Evolutionary conservation across 2,113 vertebrate species (phyloP).

Genomic region (Ornithorhynchus anatinus): DNA sequence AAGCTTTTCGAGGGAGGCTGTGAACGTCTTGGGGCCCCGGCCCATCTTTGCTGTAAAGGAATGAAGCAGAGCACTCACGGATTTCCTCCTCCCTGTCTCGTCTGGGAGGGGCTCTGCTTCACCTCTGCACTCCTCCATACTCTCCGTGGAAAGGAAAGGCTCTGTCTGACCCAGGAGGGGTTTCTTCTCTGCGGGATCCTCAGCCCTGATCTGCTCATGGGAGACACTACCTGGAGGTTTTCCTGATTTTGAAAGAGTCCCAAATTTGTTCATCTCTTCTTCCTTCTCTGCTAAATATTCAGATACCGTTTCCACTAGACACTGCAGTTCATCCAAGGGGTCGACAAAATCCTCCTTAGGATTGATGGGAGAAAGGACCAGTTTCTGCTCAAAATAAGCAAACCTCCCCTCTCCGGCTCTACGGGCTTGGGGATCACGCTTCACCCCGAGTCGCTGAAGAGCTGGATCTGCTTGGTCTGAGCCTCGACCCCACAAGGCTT

Average conservation of each 20-base stretch:
- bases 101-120: slow-evolving; percentile 65
- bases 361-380: slow-evolving; percentile 67
- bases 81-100: slow-evolving; percentile 80
- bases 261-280: slow-evolving; percentile 89
- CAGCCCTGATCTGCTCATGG: slow-evolving; percentile 35
- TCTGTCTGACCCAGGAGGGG: slow-evolving; percentile 36
- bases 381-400: slow-evolving; percentile 47
- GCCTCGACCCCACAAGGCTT: slow-evolving; percentile 31
- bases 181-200: slow-evolving; percentile 51
- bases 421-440: slow-evolving; percentile 57
- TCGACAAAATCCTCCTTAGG: slow-evolving; percentile 77
- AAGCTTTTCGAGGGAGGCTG: slow-evolving; percentile 72
- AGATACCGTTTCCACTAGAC: slow-evolving; percentile 90
- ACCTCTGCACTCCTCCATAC: slow-evolving; percentile 24
- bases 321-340: slow-evolving; percentile 88
- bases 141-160: slow-evolving; percentile 41
- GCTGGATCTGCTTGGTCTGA: slow-evolving; percentile 2
- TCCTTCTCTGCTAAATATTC: slow-evolving; percentile 94
- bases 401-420: slow-evolving; percentile 48
- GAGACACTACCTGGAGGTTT: slow-evolving; percentile 19
- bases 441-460: slow-evolving; percentile 46
- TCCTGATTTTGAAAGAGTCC: slow-evolving; percentile 71
- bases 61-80: slow-evolving; percentile 80
- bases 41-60: slow-evolving; percentile 86
- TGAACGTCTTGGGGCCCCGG: slow-evolving; percentile 76